phyloP scores from a whole-genome alignment of 2,888 invertebrate species.

The Drosophila paranaensis region DNA sequence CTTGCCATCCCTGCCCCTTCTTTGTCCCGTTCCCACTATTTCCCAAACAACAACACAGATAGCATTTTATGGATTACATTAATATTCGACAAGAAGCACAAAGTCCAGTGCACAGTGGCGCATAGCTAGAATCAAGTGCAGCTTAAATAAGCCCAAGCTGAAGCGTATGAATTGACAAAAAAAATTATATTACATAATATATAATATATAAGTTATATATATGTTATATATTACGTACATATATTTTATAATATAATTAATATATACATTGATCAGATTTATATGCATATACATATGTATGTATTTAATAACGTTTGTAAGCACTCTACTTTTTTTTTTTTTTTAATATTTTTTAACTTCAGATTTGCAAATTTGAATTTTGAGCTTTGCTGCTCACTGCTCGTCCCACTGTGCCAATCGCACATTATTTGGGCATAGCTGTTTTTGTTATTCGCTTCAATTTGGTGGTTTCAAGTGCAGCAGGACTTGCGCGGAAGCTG shows the following conservation, averaged over 20 bases:
- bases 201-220: no score
- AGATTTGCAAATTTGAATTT: not conserved
- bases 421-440: conserved; percentile 9
- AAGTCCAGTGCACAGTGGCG: conserved; percentile 58
- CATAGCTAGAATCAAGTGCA: not conserved
- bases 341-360: no score
- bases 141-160: not conserved
- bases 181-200: no score
- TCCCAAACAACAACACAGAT: conserved; percentile 48
- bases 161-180: not conserved
- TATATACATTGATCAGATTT: not conserved
- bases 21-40: conserved; percentile 26
- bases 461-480: conserved; percentile 23
- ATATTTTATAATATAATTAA: not conserved
- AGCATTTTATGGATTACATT: conserved; percentile 65
- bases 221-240: no score
- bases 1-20: conserved; percentile 16
- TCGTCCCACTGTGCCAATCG: conserved; percentile 31
- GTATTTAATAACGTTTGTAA: no score
- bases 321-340: no score
- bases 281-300: not conserved
- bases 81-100: conserved; percentile 39
- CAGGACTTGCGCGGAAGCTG: conserved; percentile 79
- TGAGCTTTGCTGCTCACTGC: not conserved
- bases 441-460: conserved; percentile 2